Percentiles rank a stretch among this genome's conserved stretches.
Evolutionary conservation across 2,888 invertebrate genomes (phyloP).

Genomic region (Smittia sp.): DNA sequence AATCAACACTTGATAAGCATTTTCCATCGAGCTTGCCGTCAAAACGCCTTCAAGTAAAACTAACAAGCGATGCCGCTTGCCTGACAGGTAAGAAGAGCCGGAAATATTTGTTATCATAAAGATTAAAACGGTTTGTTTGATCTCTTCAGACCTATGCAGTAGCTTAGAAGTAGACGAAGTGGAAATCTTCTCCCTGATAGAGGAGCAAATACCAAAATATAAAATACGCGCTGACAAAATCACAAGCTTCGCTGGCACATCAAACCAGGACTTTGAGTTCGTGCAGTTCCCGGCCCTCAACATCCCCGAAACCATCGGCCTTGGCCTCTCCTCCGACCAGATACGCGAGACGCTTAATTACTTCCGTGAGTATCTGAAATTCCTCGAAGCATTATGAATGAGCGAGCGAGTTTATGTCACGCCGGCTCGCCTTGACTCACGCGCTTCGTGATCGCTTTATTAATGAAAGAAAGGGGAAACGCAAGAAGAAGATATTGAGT

Average conservation of each 20-base stretch:
- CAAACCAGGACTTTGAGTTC: constrained; percentile 76
- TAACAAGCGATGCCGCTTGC: constrained; percentile 50
- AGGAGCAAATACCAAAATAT: constrained; percentile 94
- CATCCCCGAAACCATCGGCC: constrained; percentile 64
- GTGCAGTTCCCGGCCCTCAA: constrained; percentile 84
- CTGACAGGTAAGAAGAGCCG: constrained; percentile 49
- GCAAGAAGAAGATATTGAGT: background rate
- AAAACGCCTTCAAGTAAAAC: constrained; percentile 27
- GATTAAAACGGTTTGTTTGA: background rate
- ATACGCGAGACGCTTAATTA: constrained; percentile 95
- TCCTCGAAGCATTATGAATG: background rate
- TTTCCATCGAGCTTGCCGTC: constrained; percentile 19
- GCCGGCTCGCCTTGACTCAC: background rate
- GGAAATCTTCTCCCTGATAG: constrained; percentile 90
- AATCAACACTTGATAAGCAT: constrained; percentile 33
- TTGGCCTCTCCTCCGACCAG: constrained; percentile 87
- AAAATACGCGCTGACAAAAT: constrained; percentile 89
- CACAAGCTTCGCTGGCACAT: constrained; percentile 82
- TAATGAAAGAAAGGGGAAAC: background rate
- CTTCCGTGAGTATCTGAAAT: constrained; percentile 76
- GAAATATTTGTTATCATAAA: background rate
- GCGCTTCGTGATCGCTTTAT: background rate
- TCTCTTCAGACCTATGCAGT: constrained; percentile 83
- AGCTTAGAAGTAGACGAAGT: constrained; percentile 91
- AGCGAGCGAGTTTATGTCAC: background rate